These are phyloP conservation scores for Drosophila merina DNA, from an alignment of 2,888 invertebrate genomes.

Conservation along the genomic window DNA sequence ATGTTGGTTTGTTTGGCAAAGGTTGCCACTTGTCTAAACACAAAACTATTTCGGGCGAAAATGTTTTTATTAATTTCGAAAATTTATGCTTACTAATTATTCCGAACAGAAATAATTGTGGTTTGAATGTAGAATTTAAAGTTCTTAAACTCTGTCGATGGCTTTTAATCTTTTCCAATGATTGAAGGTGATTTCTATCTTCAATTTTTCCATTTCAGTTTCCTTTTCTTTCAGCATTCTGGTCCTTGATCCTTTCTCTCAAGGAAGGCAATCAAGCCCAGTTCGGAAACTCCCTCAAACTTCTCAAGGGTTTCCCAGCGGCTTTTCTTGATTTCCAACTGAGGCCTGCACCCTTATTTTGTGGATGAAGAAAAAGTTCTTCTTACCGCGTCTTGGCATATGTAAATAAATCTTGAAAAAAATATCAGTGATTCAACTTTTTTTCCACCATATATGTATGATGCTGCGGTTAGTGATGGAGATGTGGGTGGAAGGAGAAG, in stretches of 20 bases:
- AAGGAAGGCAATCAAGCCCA: not conserved
- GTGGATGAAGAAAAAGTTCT: constrained; percentile 43
- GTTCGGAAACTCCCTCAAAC: constrained; percentile 12
- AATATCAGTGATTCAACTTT: constrained; percentile 71
- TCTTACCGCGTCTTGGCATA: constrained; percentile 63
- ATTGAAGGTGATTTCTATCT: not conserved
- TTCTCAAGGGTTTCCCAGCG: constrained; percentile 14
- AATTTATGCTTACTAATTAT: constrained; percentile 1
- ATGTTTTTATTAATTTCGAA: constrained; percentile 2
- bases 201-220: not conserved
- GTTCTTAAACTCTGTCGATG: not conserved
- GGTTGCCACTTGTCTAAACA: not conserved
- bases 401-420: constrained; percentile 73
- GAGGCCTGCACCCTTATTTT: constrained; percentile 16
- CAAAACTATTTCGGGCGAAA: constrained; percentile 1
- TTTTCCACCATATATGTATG: constrained; percentile 22
- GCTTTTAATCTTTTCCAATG: not conserved
- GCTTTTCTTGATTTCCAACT: constrained; percentile 13
- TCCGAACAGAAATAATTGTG: not conserved
- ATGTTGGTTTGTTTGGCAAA: not conserved
- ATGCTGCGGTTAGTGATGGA: constrained; percentile 9
- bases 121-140: not conserved
- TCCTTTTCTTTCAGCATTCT: not conserved
- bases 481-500: not conserved
- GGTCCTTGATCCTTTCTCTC: not conserved